Percentiles rank a stretch among this genome's conserved stretches.
These are phyloP conservation scores for Sceliomorpha sp. DNA, from an alignment of 2,888 invertebrate species.

Conservation along the genomic window DNA sequence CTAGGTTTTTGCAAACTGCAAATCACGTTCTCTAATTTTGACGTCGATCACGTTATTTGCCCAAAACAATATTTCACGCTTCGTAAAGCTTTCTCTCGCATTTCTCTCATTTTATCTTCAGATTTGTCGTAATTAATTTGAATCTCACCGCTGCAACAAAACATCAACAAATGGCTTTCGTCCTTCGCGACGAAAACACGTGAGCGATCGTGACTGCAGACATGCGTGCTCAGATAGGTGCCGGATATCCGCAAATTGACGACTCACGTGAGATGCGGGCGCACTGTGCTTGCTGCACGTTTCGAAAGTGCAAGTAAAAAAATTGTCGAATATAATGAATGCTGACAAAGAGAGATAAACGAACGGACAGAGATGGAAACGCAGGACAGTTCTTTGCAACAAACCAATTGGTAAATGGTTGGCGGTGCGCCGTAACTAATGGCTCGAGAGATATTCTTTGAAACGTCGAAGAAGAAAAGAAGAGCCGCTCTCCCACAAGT, in stretches of 20 bases:
- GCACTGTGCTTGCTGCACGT: conserved; percentile 57
- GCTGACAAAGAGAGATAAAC: conserved; percentile 9
- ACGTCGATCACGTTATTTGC: too few species aligned
- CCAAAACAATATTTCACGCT: too few species aligned
- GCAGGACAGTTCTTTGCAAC: not conserved
- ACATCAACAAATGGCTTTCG: not conserved
- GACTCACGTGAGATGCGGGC: conserved; percentile 70
- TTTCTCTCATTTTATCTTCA: too few species aligned
- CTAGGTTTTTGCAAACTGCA: too few species aligned
- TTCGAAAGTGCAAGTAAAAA: conserved; percentile 30
- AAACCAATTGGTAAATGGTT: not conserved
- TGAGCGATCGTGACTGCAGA: conserved; percentile 38
- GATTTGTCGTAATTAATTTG: not conserved
- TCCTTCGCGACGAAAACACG: conserved; percentile 20
- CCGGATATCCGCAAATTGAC: conserved; percentile 76
- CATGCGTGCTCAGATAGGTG: conserved; percentile 59
- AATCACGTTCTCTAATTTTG: too few species aligned
- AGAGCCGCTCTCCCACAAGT: too few species aligned
- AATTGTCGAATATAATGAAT: conserved; percentile 24
- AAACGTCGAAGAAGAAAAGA: too few species aligned
- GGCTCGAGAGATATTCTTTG: too few species aligned
- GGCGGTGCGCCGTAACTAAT: not conserved
- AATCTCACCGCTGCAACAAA: not conserved
- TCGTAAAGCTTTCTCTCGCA: too few species aligned
- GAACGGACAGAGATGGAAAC: too few species aligned